Evolutionary conservation across 2,797 vertebrate species (phyloP).

Genomic region (Phyllotis vaccarum): DNA sequence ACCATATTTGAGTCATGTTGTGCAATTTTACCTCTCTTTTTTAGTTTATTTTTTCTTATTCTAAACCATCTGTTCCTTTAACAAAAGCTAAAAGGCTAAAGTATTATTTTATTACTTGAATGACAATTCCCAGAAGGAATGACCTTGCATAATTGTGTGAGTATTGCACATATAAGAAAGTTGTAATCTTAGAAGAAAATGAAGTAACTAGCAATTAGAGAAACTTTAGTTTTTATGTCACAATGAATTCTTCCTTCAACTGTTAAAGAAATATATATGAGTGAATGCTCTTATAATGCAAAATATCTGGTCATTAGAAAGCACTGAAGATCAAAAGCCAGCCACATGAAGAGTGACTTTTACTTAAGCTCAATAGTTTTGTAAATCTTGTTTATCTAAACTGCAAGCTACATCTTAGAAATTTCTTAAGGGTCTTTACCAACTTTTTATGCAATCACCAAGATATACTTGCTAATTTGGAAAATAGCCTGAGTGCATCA

Average conservation of each 20-base stretch:
- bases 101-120: slow-evolving; percentile 56
- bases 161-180: background rate
- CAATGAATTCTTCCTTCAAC: background rate
- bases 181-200: background rate
- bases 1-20: slow-evolving; percentile 50
- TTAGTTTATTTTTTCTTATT: slow-evolving; percentile 12
- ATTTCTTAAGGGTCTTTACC: background rate
- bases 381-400: background rate
- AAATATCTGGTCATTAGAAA: background rate
- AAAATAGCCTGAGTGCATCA: background rate
- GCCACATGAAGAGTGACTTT: background rate
- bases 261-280: background rate
- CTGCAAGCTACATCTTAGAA: background rate
- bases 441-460: background rate
- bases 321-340: background rate
- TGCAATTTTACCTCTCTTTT: slow-evolving; percentile 57
- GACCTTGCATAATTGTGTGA: slow-evolving; percentile 42
- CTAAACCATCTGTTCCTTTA: slow-evolving; percentile 62
- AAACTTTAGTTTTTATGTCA: background rate
- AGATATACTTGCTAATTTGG: background rate
- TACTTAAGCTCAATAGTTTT: background rate
- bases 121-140: slow-evolving; percentile 57
- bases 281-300: background rate
- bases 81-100: slow-evolving; percentile 65
- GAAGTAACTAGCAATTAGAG: background rate